These are phyloP conservation scores for Agonum fuliginosum DNA, from an alignment of 2,888 invertebrate species.

Conservation along the genomic window DNA sequence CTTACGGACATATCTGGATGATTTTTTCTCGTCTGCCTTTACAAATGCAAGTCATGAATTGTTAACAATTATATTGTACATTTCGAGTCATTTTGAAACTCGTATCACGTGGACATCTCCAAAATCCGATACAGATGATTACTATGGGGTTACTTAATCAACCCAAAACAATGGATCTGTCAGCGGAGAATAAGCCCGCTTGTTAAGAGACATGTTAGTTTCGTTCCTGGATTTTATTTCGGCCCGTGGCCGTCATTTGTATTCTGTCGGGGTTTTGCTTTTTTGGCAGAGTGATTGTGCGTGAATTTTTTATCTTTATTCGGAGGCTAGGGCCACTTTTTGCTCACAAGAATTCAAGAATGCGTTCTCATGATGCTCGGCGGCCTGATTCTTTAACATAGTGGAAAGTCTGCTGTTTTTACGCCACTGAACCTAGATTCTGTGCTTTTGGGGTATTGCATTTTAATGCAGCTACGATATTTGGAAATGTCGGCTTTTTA, in stretches of 20 bases:
- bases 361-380: constrained; percentile 51
- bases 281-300: constrained; percentile 61
- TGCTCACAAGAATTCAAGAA: constrained; percentile 56
- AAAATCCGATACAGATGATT: constrained; percentile 64
- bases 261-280: constrained; percentile 65
- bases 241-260: constrained; percentile 64
- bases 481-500: constrained; percentile 31
- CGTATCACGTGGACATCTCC: constrained; percentile 46
- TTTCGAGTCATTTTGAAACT: constrained; percentile 29
- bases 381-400: constrained; percentile 36
- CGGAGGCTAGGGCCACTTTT: constrained; percentile 46
- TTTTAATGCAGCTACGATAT: constrained; percentile 46
- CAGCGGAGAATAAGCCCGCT: constrained; percentile 66
- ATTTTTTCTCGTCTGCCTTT: not conserved
- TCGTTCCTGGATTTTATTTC: constrained; percentile 59
- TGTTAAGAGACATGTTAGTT: constrained; percentile 65
- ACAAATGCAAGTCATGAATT: constrained; percentile 37
- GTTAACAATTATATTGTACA: constrained; percentile 48
- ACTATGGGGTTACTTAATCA: constrained; percentile 64
- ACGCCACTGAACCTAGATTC: not conserved
- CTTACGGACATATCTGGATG: constrained; percentile 5
- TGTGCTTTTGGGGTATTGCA: constrained; percentile 30
- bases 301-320: constrained; percentile 61
- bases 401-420: constrained; percentile 48
- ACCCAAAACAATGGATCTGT: constrained; percentile 66